These are phyloP conservation scores for Microctonus aethiopoides DNA, from an alignment of 2,888 invertebrate species.

Conservation along the genomic window DNA sequence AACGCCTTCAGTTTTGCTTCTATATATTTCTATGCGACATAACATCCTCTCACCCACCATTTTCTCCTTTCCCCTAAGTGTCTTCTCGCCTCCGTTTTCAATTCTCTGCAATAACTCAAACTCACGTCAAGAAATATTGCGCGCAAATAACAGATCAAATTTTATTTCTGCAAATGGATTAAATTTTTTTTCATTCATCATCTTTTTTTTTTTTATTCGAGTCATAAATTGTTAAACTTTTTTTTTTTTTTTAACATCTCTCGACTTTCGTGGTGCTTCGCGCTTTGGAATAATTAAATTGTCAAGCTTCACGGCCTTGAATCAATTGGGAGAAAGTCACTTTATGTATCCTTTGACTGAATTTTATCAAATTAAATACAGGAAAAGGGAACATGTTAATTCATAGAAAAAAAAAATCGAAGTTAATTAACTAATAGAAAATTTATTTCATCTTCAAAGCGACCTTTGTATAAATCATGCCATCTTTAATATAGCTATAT, in stretches of 20 bases:
- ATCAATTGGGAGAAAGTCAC: not conserved
- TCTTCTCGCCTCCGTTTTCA: slow-evolving; percentile 15
- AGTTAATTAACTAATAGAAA: not conserved
- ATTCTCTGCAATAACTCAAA: slow-evolving; percentile 49
- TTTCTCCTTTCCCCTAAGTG: not conserved
- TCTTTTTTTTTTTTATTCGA: not conserved
- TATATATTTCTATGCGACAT: slow-evolving; percentile 27
- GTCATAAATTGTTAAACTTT: not conserved
- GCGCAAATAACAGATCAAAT: slow-evolving; percentile 1
- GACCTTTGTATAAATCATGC: too few relatives aligned
- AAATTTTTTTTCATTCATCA: not conserved
- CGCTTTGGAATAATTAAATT: not conserved
- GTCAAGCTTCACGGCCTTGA: not conserved
- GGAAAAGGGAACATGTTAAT: not conserved
- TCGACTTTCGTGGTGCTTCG: not conserved
- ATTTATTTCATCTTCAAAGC: not conserved
- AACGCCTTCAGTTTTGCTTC: slow-evolving; percentile 24
- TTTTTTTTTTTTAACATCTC: not conserved
- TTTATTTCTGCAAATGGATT: not conserved
- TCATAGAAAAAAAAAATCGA: not conserved
- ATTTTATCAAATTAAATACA: not conserved
- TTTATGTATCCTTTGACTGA: not conserved
- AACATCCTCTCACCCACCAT: slow-evolving; percentile 28
- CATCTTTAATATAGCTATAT: too few relatives aligned
- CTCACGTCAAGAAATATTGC: slow-evolving; percentile 27